These are phyloP conservation scores for Euplagia quadripunctaria DNA, from an alignment of 2,888 invertebrate species.

Conservation along the genomic window DNA sequence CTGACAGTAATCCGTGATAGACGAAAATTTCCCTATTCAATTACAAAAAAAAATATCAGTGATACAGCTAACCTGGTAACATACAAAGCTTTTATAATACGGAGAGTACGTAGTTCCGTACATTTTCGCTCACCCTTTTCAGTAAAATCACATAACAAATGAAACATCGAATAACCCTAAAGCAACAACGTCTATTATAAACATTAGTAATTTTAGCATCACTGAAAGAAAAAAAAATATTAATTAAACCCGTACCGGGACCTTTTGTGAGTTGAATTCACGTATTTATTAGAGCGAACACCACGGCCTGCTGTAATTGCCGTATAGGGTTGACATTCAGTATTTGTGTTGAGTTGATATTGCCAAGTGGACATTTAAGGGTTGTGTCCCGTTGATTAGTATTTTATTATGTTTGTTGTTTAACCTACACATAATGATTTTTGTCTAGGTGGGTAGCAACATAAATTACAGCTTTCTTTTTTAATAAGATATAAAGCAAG, in stretches of 20 bases:
- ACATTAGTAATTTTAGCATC: conserved; percentile 38
- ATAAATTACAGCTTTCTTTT: not conserved
- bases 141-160: conserved; percentile 7
- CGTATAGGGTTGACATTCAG: conserved; percentile 41
- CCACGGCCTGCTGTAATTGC: conserved; percentile 62
- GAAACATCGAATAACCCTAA: conserved; percentile 12
- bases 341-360: conserved; percentile 29
- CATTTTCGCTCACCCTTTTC: not conserved
- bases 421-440: not conserved
- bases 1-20: no score
- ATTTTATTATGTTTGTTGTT: not conserved
- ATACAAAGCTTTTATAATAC: not conserved
- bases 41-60: no score
- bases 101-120: not conserved
- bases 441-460: not conserved
- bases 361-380: conserved; percentile 17
- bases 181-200: conserved; percentile 40
- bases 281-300: conserved; percentile 67
- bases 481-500: not conserved
- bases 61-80: no score
- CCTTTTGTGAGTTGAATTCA: conserved; percentile 61
- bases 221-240: conserved; percentile 43
- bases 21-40: no score
- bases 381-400: conserved; percentile 3
- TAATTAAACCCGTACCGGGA: conserved; percentile 55